Percentiles rank a stretch among this genome's conserved stretches.
phyloP scores from a whole-genome alignment of 2,797 vertebrate genomes.

The Sardinella longiceps region DNA sequence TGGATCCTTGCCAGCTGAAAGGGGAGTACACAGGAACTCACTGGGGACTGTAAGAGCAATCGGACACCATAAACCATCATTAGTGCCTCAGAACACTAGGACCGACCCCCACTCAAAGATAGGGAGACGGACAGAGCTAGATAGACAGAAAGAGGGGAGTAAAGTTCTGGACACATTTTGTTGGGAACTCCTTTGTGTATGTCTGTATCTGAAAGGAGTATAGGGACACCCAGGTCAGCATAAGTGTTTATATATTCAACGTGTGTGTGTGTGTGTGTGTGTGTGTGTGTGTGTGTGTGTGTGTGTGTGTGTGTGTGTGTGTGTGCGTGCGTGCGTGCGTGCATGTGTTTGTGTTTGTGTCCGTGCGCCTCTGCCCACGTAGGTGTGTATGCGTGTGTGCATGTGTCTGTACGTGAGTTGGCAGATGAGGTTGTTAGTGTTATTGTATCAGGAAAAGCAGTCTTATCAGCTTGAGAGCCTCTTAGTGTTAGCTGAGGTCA shows the following conservation, averaged over 20 bases:
- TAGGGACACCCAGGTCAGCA: neutral
- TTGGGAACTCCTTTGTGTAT: neutral
- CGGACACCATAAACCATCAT: conserved; percentile 42
- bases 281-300: neutral
- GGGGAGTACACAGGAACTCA: conserved; percentile 42
- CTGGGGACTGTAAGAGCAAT: conserved; percentile 35
- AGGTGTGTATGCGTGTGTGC: neutral
- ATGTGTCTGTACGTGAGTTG: neutral
- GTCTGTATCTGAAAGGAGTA: neutral
- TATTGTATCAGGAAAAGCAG: neutral
- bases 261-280: neutral
- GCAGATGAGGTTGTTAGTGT: neutral
- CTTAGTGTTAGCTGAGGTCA: neutral
- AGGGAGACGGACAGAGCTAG: conserved; percentile 13
- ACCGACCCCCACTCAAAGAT: conserved; percentile 30
- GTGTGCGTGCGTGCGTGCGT: neutral
- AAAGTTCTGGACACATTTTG: neutral
- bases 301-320: neutral
- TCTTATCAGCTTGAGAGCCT: neutral
- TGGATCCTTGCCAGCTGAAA: conserved; percentile 35
- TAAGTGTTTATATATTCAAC: neutral
- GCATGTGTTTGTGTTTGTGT: neutral
- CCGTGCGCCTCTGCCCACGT: neutral
- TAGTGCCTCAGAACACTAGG: conserved; percentile 29
- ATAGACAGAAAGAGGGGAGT: neutral